A percentile compares a stretch with the other conserved stretches of the same genome.
These are phyloP conservation scores for Sycophila texana DNA, from an alignment of 2,888 invertebrate genomes.

Conservation along the genomic window DNA sequence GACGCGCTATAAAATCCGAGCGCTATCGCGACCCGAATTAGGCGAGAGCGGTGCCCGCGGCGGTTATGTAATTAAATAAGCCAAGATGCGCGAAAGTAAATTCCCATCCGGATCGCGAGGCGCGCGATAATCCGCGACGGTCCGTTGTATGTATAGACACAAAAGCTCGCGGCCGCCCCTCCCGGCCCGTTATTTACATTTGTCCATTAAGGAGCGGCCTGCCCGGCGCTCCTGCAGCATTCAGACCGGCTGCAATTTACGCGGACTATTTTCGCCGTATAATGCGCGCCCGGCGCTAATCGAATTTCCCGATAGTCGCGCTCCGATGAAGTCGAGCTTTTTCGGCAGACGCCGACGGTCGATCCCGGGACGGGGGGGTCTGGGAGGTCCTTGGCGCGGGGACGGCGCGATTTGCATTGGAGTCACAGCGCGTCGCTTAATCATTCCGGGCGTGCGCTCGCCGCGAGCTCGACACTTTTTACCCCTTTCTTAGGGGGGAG, in stretches of 20 bases:
- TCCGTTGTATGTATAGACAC: too few species aligned
- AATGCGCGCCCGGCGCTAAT: conserved; percentile 39
- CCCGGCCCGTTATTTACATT: conserved; percentile 37
- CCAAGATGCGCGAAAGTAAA: too few species aligned
- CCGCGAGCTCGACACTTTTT: conserved; percentile 50
- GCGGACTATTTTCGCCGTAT: conserved; percentile 26
- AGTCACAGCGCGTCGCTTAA: conserved; percentile 54
- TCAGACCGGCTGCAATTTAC: not conserved
- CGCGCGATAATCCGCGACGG: not conserved
- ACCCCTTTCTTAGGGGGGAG: conserved; percentile 16
- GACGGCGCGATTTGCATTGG: conserved; percentile 49
- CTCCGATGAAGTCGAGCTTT: not conserved
- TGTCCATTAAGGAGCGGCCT: conserved; percentile 7
- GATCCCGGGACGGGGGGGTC: not conserved
- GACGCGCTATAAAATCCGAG: too few species aligned
- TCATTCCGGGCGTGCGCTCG: conserved; percentile 46
- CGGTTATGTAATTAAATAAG: too few species aligned
- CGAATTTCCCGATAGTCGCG: conserved; percentile 40
- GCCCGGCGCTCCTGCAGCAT: conserved; percentile 14
- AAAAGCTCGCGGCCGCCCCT: too few species aligned
- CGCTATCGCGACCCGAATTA: too few species aligned
- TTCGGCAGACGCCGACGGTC: not conserved
- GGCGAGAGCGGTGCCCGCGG: too few species aligned
- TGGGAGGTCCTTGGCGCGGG: not conserved
- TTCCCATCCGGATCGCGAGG: too few species aligned